These are phyloP conservation scores for Apocrypta bakeri DNA, from an alignment of 1,140 invertebrate species.

Conservation along the genomic window DNA sequence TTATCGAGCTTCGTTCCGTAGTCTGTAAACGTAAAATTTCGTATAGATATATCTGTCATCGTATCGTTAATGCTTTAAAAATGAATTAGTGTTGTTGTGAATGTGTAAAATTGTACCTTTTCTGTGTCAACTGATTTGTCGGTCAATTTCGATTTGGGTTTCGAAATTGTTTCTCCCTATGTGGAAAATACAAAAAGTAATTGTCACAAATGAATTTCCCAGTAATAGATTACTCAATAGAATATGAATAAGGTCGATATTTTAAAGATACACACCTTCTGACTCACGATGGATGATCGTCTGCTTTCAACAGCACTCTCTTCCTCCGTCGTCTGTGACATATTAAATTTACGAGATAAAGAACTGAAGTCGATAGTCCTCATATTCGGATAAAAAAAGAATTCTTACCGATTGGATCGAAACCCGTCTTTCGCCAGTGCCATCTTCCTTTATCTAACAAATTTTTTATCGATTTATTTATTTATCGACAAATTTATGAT, in stretches of 20 bases:
- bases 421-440: conserved; percentile 60
- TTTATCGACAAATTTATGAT: background rate
- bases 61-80: background rate
- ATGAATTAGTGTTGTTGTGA: conserved; percentile 28
- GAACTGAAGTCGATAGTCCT: too few species aligned
- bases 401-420: conserved; percentile 66
- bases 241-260: background rate
- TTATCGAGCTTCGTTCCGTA: conserved; percentile 12
- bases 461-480: conserved; percentile 23
- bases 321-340: conserved; percentile 67
- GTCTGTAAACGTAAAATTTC: conserved; percentile 28
- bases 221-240: background rate
- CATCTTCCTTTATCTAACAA: conserved; percentile 61
- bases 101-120: conserved; percentile 47
- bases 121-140: conserved; percentile 38
- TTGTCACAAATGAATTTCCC: background rate
- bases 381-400: conserved; percentile 22
- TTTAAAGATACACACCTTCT: conserved; percentile 21
- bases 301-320: conserved; percentile 78
- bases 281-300: conserved; percentile 74
- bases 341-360: too few species aligned
- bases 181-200: conserved; percentile 22
- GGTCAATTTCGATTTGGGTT: conserved; percentile 37
- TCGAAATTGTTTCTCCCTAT: conserved; percentile 43
- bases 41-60: background rate